These are phyloP conservation scores for Tipula helvola DNA, from an alignment of 2,888 invertebrate species.

Conservation along the genomic window DNA sequence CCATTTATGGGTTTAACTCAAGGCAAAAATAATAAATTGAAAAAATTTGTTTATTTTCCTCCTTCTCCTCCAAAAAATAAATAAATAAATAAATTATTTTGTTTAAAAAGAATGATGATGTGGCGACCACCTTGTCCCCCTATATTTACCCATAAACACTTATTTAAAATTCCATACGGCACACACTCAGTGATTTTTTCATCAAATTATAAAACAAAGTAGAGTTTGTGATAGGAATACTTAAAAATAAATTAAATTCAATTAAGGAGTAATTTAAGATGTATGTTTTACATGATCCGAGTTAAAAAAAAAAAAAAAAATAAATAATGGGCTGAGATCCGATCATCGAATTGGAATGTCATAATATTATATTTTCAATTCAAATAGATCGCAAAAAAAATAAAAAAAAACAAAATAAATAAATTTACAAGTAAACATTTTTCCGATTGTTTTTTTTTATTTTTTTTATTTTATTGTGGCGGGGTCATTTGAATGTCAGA, in stretches of 20 bases:
- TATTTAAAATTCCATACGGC: background rate
- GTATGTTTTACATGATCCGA: background rate
- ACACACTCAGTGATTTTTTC: background rate
- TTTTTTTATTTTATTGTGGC: background rate
- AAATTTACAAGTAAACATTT: background rate
- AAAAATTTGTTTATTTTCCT: background rate
- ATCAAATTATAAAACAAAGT: background rate
- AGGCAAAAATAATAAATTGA: background rate
- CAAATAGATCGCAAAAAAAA: background rate
- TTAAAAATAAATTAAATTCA: background rate
- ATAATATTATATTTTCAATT: background rate
- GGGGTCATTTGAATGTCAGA: background rate
- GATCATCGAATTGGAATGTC: background rate
- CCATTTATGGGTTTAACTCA: background rate
- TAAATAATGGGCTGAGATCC: background rate
- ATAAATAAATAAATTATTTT: background rate
- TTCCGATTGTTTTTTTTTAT: background rate
- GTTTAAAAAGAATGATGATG: background rate
- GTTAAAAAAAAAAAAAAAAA: background rate
- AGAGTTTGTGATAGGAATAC: background rate
- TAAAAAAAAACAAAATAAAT: no score
- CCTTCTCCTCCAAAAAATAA: background rate
- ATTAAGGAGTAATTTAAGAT: conserved; percentile 4
- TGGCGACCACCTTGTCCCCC: background rate
- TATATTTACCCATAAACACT: background rate